phyloP scores from a whole-genome alignment of 1,140 invertebrate genomes.

The Lepidurus couesii region DNA sequence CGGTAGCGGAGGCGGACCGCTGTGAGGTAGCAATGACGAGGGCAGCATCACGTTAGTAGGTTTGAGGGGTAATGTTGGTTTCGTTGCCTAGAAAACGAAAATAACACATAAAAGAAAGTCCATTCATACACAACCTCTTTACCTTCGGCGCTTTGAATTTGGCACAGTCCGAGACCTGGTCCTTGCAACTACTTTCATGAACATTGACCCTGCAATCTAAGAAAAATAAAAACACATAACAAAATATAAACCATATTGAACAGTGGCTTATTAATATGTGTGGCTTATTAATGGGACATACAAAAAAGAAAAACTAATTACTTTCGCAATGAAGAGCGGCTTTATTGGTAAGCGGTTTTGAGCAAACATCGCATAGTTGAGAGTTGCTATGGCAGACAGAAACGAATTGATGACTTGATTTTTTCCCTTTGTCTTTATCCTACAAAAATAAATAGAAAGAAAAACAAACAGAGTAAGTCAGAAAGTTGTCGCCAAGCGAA shows the following conservation, averaged over 20 bases:
- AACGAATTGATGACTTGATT: slow-evolving; percentile 68
- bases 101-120: not conserved
- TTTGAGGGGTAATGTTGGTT: slow-evolving; percentile 4
- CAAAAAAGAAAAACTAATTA: slow-evolving; percentile 46
- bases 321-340: slow-evolving; percentile 64
- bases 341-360: slow-evolving; percentile 71
- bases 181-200: slow-evolving; percentile 78
- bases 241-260: not conserved
- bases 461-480: slow-evolving; percentile 40
- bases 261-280: not conserved
- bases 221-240: slow-evolving; percentile 39
- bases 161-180: slow-evolving; percentile 71
- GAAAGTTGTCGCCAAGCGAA: slow-evolving; percentile 31
- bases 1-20: not conserved
- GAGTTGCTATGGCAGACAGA: slow-evolving; percentile 61
- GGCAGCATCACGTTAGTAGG: not conserved
- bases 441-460: slow-evolving; percentile 40
- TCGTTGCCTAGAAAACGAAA: not conserved
- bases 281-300: too few species aligned
- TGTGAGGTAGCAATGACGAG: slow-evolving; percentile 8
- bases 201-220: slow-evolving; percentile 74
- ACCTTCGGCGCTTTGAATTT: slow-evolving; percentile 63
- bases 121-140: slow-evolving; percentile 30
- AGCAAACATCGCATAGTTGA: slow-evolving; percentile 74
- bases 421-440: slow-evolving; percentile 60